Evolutionary conservation across 1,140 invertebrate genomes (phyloP).

Genomic region (Artemia franciscana): DNA sequence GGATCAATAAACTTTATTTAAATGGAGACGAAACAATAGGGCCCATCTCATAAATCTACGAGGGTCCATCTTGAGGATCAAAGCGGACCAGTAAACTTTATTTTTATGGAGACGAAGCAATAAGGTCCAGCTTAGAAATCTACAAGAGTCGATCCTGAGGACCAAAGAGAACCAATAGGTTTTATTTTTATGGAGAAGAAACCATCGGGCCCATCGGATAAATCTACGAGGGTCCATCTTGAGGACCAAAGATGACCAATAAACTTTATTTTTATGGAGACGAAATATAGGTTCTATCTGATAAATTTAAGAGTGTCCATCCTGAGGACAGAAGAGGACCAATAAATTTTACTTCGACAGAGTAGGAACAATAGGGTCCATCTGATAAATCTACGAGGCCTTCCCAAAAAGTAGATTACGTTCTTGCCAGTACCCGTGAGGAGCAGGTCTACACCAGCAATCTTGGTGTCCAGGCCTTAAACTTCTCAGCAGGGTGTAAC

Average conservation of each 20-base stretch:
- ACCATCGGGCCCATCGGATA: not conserved
- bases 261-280: slow-evolving; percentile 8
- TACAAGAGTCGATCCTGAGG: not conserved
- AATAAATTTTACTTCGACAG: too few relatives aligned
- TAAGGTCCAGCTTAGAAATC: not conserved
- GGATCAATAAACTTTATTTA: slow-evolving; percentile 1
- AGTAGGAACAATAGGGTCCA: too few relatives aligned
- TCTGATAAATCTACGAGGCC: too few relatives aligned
- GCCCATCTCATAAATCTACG: not conserved
- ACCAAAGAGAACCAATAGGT: not conserved
- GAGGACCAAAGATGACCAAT: not conserved
- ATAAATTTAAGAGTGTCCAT: too few relatives aligned
- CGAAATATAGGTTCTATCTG: too few relatives aligned
- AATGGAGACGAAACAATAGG: slow-evolving; percentile 10
- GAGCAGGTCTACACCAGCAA: too few relatives aligned
- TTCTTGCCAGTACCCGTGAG: too few relatives aligned
- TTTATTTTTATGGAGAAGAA: slow-evolving; percentile 10
- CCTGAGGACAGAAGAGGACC: too few relatives aligned
- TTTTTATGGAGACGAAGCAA: slow-evolving; percentile 11
- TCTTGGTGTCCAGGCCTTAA: too few relatives aligned
- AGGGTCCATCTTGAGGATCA: not conserved
- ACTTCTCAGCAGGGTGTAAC: too few relatives aligned
- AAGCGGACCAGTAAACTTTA: not conserved
- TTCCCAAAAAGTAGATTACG: too few relatives aligned
- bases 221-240: not conserved